Conservation (phyloP, 2,797 vertebrate genomes). For the Esox masquinongy region DNA sequence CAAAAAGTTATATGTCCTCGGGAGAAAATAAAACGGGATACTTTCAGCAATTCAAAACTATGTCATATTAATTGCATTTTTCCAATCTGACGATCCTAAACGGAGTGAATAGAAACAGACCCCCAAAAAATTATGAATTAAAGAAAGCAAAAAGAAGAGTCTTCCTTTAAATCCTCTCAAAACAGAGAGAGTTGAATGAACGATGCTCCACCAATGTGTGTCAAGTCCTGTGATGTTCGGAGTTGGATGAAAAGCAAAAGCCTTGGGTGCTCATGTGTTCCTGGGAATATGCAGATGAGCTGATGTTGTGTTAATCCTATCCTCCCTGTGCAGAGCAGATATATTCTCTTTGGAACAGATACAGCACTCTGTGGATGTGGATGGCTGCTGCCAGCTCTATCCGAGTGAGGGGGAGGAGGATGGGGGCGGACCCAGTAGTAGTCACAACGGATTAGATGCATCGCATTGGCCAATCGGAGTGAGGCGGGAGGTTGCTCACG, state of each 20-base stretch:
- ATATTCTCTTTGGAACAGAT: constrained; percentile 84
- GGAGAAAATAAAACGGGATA: constrained; percentile 32
- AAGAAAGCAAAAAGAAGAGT: constrained; percentile 26
- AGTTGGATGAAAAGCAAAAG: constrained; percentile 47
- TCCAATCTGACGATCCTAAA: constrained; percentile 41
- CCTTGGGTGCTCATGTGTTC: constrained; percentile 64
- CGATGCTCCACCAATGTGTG: constrained; percentile 48
- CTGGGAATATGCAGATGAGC: constrained; percentile 77
- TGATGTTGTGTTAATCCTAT: constrained; percentile 78
- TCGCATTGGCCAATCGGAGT: constrained; percentile 82
- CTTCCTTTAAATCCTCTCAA: constrained; percentile 56
- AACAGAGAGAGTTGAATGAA: constrained; percentile 48
- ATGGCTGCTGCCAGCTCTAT: constrained; percentile 73
- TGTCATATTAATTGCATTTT: constrained; percentile 55
- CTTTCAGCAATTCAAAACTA: constrained; percentile 60
- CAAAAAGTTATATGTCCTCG: constrained; percentile 21
- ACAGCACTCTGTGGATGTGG: constrained; percentile 72
- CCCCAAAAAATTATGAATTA: constrained; percentile 18
- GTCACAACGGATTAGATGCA: constrained; percentile 80
- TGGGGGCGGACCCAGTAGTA: constrained; percentile 69
- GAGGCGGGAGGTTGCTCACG: constrained; percentile 31
- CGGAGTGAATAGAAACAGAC: neutral
- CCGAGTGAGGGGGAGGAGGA: constrained; percentile 63
- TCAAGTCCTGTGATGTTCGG: constrained; percentile 54
- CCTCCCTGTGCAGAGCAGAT: constrained; percentile 75